Base-by-base conservation (phyloP, 1,140 invertebrate species). In the Babylonia areolata region DNA sequence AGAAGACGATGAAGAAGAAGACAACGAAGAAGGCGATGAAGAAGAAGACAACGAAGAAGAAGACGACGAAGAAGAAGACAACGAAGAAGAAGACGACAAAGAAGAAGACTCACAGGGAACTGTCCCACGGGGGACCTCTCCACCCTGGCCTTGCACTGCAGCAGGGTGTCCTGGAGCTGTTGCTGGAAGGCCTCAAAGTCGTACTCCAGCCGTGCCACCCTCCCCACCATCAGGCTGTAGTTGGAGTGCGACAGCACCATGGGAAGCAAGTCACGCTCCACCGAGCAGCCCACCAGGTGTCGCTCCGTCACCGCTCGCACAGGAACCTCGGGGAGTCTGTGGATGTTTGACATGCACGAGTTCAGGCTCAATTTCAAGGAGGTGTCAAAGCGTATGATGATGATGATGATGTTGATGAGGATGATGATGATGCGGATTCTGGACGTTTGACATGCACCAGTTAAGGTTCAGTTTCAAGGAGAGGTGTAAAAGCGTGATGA, bases 241-340 rank as follows among this genome's bases (percentile, higher is more conserved):
- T 90, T 89, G 78, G 90, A 92, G 82, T 90, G 88, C 17, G 90
- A 86, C 9, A 92, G 87, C 11, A 92, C 85, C 58, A 92, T 46
- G 28, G 91, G 90, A n/a, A 91, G 85, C 35, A 92, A 84, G 84
- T 92, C 92, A 51, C 46, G 46, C 15, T 91, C 90, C 46, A 89
- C 90, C 51, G 85, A 51, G 84, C 89, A 92, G 64, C 84, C 83
- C 17, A 92, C 88, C 42, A 92, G 87, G 81, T 92, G 90, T 17
- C 90, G 81, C 35, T 84, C 31, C 17, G 83, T 89, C 20, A 89
- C 31, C 5, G 86, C 86, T 15, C 77, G 85, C 33, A 88, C 81
- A 23, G 79, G 51, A 3, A 90, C 88, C 71, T 85, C 85, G 17
- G 88, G 87, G 1, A 90, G 37, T 15, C 83, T 71, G n/a, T n/a